A percentile compares a stretch with the other conserved stretches of the same genome.
Conservation (phyloP, 2,888 invertebrate species). For the Melanargia galathea region DNA sequence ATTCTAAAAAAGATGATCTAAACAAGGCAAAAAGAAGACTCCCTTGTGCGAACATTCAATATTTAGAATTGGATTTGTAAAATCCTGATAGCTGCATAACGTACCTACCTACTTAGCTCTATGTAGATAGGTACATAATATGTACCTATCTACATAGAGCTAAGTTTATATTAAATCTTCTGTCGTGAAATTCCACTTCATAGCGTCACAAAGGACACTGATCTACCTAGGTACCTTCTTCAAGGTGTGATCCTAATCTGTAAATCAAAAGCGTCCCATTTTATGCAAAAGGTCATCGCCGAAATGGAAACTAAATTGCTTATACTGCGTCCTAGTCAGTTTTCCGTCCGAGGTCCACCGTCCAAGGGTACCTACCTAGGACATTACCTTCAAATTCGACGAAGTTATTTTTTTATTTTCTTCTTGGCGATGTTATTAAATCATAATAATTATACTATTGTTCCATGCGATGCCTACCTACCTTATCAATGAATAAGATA, state of each 20-base stretch:
- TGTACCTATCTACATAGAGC: too few relatives aligned
- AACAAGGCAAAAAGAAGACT: too few relatives aligned
- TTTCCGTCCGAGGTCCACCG: neutral
- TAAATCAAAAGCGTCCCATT: constrained; percentile 10
- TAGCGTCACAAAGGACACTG: neutral
- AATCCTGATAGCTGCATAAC: too few relatives aligned
- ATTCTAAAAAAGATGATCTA: too few relatives aligned
- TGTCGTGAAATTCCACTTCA: constrained; percentile 13
- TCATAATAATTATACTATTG: constrained; percentile 15
- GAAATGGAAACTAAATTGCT: neutral
- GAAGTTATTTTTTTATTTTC: neutral
- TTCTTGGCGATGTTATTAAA: neutral
- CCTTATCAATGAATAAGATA: constrained; percentile 13
- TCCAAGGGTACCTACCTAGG: neutral
- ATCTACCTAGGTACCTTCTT: neutral
- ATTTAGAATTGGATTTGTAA: too few relatives aligned
- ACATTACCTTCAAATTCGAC: too few relatives aligned
- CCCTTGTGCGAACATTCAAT: too few relatives aligned
- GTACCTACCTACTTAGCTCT: too few relatives aligned
- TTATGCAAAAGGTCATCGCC: constrained; percentile 11
- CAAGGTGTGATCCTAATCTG: constrained; percentile 14
- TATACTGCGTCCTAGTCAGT: neutral
- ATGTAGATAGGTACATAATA: too few relatives aligned
- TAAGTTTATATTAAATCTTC: neutral
- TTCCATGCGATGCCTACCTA: constrained; percentile 16